Base-by-base conservation (phyloP, 2,888 invertebrate genomes). In the Acanthosepion pharaonis region DNA sequence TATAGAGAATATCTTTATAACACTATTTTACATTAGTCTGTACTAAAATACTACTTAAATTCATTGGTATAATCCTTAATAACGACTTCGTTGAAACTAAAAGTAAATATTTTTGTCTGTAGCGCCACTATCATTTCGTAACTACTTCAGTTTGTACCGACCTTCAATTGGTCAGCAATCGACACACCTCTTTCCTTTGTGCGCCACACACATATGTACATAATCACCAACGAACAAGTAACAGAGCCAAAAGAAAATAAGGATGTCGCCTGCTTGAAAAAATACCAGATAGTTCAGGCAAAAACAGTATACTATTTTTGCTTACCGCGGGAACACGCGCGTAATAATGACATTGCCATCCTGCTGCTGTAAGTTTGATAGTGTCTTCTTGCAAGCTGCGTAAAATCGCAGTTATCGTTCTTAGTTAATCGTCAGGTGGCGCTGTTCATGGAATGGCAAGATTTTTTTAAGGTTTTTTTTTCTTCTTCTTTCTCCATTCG, bases 121-220 rank as follows among this genome's bases (percentile, higher is more conserved):
- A n/a, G 11, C 78, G 78, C 78, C 6, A 78, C 28, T 28, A n/a
- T n/a, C 78, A n/a, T 78, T 78, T 28, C 25, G 4, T 6, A 5
- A 28, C 8, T n/a, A 8, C 78, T 78, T 78, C n/a, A n/a, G 8
- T 78, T 78, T 78, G 78, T 78, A 28, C n/a, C 78, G 78, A 78
- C 78, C 78, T 78, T 78, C 78, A 78, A 78, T 78, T 78, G 78
- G 78, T 78, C 78, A 78, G n/a, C 78, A 78, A 78, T 78, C n/a
- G 78, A 78, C 78, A 78, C 78, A 78, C 78, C 78, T 78, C 78
- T 78, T 78, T n/a, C 78, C n/a, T 78, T 28, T 78, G 28, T 15
- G 6, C 6, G 11, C 9, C n/a, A 78, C 78, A 78, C 78, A 28
- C 78, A 28, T 42, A 42, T 42, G 42, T 42, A 42, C 78, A 15